Conservation (phyloP, 2,888 invertebrate genomes). For the Mythimna loreyi region DNA sequence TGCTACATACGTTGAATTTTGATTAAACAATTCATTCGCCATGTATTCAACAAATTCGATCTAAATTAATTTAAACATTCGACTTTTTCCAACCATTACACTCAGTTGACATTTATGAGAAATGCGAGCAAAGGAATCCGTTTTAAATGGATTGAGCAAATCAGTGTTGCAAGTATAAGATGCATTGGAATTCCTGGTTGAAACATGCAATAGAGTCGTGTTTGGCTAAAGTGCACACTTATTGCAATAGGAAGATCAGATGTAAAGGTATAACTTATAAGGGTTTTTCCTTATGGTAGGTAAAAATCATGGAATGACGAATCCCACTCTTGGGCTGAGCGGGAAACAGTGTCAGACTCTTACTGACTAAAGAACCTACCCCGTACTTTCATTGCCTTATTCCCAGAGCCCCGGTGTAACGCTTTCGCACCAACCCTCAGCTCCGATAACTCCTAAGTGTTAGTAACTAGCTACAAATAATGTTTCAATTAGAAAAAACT, state of each 20-base stretch:
- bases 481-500: background rate
- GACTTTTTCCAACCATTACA: conserved; percentile 1
- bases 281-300: no score
- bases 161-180: conserved; percentile 36
- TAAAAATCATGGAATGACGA: no score
- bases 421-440: no score
- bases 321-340: no score
- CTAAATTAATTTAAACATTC: background rate
- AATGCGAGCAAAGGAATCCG: conserved; percentile 17
- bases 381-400: no score
- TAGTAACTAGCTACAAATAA: background rate
- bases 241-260: background rate
- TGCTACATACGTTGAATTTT: background rate
- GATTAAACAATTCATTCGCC: background rate
- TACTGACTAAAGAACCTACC: no score
- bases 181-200: conserved; percentile 18
- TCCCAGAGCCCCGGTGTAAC: no score
- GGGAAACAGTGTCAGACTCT: no score
- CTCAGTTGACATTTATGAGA: conserved; percentile 16
- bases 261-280: no score
- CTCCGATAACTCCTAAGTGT: no score
- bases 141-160: conserved; percentile 38
- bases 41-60: background rate
- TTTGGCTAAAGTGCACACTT: conserved; percentile 30
- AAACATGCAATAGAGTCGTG: conserved; percentile 11